phyloP scores from a whole-genome alignment of 2,113 vertebrate species.

The Cinclus cinclus region DNA sequence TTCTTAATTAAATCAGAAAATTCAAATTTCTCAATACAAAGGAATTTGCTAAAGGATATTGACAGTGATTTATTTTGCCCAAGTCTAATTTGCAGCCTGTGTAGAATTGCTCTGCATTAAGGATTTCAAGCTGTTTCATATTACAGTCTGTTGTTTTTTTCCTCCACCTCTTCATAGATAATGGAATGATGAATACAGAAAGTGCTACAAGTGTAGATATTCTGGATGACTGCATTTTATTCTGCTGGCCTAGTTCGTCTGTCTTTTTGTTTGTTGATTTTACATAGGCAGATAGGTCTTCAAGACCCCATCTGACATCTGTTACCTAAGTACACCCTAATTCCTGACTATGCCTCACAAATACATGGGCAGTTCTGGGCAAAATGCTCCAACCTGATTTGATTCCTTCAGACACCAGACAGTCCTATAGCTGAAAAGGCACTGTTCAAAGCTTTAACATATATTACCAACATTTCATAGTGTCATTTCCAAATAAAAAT shows the following conservation, averaged over 20 bases:
- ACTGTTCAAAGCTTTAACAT: constrained; percentile 17
- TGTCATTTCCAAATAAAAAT: background rate
- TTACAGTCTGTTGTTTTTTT: background rate
- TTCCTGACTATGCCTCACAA: background rate
- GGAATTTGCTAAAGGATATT: background rate
- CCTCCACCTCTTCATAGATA: background rate
- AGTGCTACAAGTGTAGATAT: background rate
- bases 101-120: background rate
- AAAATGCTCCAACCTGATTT: background rate
- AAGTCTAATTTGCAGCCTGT: background rate
- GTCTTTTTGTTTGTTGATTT: background rate
- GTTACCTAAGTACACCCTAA: background rate
- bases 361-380: background rate
- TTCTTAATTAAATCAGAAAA: background rate
- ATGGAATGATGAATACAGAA: background rate
- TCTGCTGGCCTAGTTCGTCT: background rate
- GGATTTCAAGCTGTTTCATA: background rate
- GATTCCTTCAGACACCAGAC: background rate
- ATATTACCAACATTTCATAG: background rate
- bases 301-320: background rate
- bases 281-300: background rate
- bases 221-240: background rate
- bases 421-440: constrained; percentile 32
- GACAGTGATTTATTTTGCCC: background rate
- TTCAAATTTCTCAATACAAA: background rate